Evolutionary conservation across 2,797 vertebrate species (phyloP), one percentile per base, ranked within the genome.

Genomic region (Enteromius fasciolatus): DNA sequence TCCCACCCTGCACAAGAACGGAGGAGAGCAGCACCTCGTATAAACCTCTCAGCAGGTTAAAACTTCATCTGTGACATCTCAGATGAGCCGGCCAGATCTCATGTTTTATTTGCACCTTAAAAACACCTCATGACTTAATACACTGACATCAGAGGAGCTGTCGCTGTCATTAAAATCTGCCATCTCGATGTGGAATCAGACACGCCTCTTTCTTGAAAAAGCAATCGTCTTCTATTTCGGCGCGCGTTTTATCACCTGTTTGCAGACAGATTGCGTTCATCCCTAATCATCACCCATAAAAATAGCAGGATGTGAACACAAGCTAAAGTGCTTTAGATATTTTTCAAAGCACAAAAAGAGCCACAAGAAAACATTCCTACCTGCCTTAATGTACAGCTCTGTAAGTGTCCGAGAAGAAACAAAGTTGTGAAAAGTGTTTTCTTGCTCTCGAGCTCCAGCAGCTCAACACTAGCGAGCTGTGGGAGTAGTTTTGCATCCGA

Each of bases 201-300:
- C 82, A 84, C 78, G 66, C 83, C 77, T 87, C 82, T 23, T 18
- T 46, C 86, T 83, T 81, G 69, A 76, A 89, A 88, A 82, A 74
- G 23, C 28, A 84, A 80, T 81, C 77, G 23, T 67, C 75, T 84
- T 84, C 84, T 88, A 85, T 87, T 89, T 89, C 73, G 66, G 85
- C 59, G 18, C n/a, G 17, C 52, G 61, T 80, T 84, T 85, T 80
- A 84, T 81, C 87, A 86, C 82, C 81, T 83, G 78, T 69, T 76
- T 64, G 66, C 83, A 77, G 77, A 84, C 78, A 82, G 79, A 76
- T 81, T 83, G 83, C 31, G n/a, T 77, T 76, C 54, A 82, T 83
- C 77, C 15, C 54, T 52, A 76, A 64, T 73, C 79, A 72, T 82
- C 83, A 52, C 36, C 48, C 44, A 25, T 80, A 89, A 74, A 87